These are phyloP conservation scores for Saguinus oedipus DNA, from an alignment of 2,797 vertebrate species.

Conservation along the genomic window DNA sequence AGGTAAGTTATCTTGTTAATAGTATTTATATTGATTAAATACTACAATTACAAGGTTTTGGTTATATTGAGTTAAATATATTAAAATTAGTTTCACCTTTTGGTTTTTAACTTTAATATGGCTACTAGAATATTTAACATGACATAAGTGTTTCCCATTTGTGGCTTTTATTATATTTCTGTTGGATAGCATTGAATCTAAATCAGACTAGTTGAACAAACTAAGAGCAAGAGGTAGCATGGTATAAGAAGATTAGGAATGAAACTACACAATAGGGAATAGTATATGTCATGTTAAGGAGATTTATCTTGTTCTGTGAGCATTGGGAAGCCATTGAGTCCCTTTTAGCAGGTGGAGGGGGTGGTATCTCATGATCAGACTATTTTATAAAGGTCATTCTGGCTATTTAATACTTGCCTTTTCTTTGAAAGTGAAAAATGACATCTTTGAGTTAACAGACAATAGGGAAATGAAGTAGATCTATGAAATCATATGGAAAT, in stretches of 20 bases:
- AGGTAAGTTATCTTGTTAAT: background rate
- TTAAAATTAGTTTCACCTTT: background rate
- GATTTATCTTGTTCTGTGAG: background rate
- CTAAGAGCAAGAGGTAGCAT: background rate
- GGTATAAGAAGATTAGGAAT: background rate
- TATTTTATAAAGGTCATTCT: background rate
- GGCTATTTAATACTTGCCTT: constrained; percentile 1
- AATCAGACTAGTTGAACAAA: background rate
- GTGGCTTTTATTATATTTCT: background rate
- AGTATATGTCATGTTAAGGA: background rate
- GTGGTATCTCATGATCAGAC: background rate
- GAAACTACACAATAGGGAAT: background rate
- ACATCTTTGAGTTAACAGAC: constrained; percentile 18
- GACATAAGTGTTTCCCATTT: background rate
- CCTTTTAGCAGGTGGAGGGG: background rate
- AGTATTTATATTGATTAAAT: background rate
- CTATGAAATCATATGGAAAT: background rate
- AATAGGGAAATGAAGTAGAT: constrained; percentile 15
- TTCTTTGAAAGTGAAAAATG: background rate
- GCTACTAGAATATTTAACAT: constrained; percentile 12
- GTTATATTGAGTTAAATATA: background rate
- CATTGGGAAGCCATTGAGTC: background rate
- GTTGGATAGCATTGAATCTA: background rate
- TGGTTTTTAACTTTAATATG: constrained; percentile 10
- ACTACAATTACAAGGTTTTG: background rate